Evolutionary conservation across 2,797 vertebrate species (phyloP).

Genomic region (Podargus strigoides): DNA sequence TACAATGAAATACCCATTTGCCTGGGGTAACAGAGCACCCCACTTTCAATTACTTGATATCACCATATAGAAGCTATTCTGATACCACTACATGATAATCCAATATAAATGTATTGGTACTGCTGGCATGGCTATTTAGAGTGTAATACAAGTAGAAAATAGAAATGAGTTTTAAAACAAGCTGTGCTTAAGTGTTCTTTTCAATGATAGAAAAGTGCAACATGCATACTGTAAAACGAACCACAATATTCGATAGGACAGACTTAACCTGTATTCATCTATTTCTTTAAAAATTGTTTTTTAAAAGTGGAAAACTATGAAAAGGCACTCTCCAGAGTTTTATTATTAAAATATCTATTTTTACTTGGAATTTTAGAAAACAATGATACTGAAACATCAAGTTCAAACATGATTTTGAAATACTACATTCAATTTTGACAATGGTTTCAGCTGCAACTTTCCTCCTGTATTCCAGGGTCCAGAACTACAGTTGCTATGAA

Average conservation of each 20-base stretch:
- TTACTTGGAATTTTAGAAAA: not conserved
- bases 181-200: not conserved
- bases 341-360: not conserved
- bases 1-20: not conserved
- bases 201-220: not conserved
- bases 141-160: not conserved
- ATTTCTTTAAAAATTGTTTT: not conserved
- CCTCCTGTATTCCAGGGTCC: not conserved
- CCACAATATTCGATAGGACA: not conserved
- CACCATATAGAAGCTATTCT: not conserved
- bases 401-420: not conserved
- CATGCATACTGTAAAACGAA: not conserved
- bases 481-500: not conserved
- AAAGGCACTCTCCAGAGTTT: not conserved
- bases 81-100: not conserved
- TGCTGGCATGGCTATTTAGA: not conserved
- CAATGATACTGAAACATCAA: not conserved
- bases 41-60: not conserved
- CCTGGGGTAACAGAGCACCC: not conserved
- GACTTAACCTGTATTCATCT: not conserved
- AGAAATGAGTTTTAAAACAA: conserved; percentile 24
- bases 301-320: not conserved
- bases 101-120: not conserved
- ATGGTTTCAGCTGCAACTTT: not conserved
- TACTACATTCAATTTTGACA: not conserved